Evolutionary conservation across 1,140 invertebrate species (phyloP), one percentile per base, ranked within the genome.

Genomic region (Oppia nitens): DNA sequence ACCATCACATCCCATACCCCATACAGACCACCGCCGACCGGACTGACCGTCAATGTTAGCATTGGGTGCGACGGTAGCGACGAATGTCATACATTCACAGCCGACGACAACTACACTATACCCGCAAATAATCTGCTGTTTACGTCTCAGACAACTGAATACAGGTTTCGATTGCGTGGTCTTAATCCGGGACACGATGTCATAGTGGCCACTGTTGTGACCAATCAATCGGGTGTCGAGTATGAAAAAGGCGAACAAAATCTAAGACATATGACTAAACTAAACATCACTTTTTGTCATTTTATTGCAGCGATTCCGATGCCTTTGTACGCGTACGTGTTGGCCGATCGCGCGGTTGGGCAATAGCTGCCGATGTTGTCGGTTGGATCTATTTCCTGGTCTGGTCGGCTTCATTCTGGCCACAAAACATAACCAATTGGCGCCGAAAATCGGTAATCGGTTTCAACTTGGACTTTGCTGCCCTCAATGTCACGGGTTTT

Each of bases 341-440:
- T 20, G 56, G 56, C 40, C 56, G 23, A 14, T 21, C 20, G 20
- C 12, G 20, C 12, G 47, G 48, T 24, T 27, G 9, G 45, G 28
- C 47, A 11, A 45, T 57, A 1, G 17, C 50, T 11, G 24, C 47
- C 59, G 71, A 77, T 59, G 76, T 92, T 0, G 83, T 97, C 68
- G 95, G 95, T 23, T 99, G 95, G 95, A 75, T 94, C 12, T 99
- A 98, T 72, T 99, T 99, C 74, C 76, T 83, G 32, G 90, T 91
- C 12, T 99, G 95, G 95, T 95, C 91, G 1, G 74, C 98, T 9
- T 98, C 93, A 1, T 98, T 98, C 73, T 98, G 98, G 77, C 94
- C 95, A 3, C 95, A 99, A 75, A 85, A 92, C n/a, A 82, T 81
- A 66, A 79, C 78, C 57, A 99, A 99, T 74, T 98, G 79, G 68